Evolutionary conservation across 35 echinoderm and acorn worm genomes (phyloP), one percentile per base, ranked within the genome.

Genomic region (Diadema setosum): DNA sequence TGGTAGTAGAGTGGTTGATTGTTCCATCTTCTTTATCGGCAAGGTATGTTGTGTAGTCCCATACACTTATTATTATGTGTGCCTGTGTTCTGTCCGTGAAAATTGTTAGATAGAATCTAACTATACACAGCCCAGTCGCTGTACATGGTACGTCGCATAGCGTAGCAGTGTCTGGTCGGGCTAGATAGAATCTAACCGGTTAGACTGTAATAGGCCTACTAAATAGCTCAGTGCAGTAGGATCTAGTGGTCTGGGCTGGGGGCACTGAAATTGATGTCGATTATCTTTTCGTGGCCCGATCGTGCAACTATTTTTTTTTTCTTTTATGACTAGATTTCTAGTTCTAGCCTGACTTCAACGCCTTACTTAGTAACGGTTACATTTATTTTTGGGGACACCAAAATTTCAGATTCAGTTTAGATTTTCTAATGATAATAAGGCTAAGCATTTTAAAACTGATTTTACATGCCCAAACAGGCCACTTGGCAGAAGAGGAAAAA

Each of bases 1-100:
- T 95, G 17, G 88, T 95, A 63, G 58, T 95, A 59, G 75, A 91
- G 82, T 95, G 93, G 93, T 85, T 95, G 41, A 95, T 95, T 64
- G 59, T 95, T 64, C 93, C 93, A 18, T 88, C 93, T n/a, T n/a
- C n/a, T n/a, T n/a, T 78, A 36, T 78, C 73, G 73, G 39, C 73
- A 78, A 78, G 73, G 73, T 78, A 78, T 78, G 40, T 67, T n/a
- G 63, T 41, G 1, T 42, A 78, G 73, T 36, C 73, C 73, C 73
- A 78, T 41, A 20, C 37, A n/a, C 44, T 78, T 21, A 14, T 17
- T 20, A 44, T 44, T 78, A 9, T 78, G 73, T 78, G 29, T 35
- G 73, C 11, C 18, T 1, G n/a, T 33, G n/a, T 73, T 12, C 17
- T 30, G 35, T 73, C 57, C 5, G 9, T 23, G 8, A 2, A 27